Evolutionary conservation across 37 sponge, comb jelly and placozoan genomes (phyloP).

Genomic region (Petrosia ficiformis): DNA sequence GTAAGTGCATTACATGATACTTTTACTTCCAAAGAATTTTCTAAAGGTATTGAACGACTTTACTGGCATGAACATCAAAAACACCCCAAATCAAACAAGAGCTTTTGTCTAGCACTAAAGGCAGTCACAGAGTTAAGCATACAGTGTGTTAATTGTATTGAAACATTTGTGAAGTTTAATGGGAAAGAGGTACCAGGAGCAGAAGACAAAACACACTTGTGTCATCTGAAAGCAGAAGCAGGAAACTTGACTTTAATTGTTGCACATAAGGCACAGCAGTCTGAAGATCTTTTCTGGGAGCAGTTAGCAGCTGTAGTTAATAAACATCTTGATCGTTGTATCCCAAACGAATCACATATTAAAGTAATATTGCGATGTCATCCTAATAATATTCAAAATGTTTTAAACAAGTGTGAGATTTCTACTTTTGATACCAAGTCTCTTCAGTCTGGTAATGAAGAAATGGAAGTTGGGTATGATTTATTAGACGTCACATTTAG

Average conservation of each 20-base stretch:
- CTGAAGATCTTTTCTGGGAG: background rate
- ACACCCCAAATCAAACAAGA: background rate
- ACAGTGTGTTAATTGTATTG: no score
- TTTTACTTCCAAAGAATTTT: conserved; percentile 7
- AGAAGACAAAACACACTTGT: conserved; percentile 13
- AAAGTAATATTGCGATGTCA: conserved; percentile 30
- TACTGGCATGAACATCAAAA: conserved; percentile 12
- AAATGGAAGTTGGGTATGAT: background rate
- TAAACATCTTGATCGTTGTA: background rate
- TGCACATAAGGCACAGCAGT: conserved; percentile 10
- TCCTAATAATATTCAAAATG: conserved; percentile 13
- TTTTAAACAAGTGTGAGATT: conserved; percentile 13
- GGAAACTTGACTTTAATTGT: conserved; percentile 1
- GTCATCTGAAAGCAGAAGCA: background rate
- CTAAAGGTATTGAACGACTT: conserved; percentile 25
- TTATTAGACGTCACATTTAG: background rate
- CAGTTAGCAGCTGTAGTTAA: conserved; percentile 9
- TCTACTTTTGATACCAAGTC: background rate
- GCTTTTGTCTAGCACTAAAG: background rate
- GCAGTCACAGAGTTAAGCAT: no score
- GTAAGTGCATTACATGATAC: conserved; percentile 6
- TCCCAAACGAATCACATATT: conserved; percentile 9
- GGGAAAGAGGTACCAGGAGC: no score
- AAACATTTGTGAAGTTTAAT: no score
- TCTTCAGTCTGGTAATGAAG: background rate